Conservation (phyloP, 2,888 invertebrate species). For the Auanema freiburgensis region DNA sequence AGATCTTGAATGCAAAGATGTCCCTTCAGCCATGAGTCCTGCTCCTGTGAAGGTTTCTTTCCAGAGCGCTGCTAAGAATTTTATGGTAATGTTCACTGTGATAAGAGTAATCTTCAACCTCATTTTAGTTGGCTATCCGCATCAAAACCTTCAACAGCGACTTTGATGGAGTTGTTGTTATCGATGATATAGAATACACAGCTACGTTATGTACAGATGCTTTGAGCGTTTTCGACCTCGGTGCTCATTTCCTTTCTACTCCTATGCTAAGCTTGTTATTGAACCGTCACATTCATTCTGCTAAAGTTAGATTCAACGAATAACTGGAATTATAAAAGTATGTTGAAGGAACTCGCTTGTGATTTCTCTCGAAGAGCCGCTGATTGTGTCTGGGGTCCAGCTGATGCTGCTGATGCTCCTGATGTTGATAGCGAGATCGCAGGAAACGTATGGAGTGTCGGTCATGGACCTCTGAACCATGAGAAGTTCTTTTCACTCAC, state of each 20-base stretch:
- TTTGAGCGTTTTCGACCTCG: constrained; percentile 55
- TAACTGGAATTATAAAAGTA: background rate
- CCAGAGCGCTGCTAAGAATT: constrained; percentile 40
- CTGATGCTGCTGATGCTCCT: constrained; percentile 27
- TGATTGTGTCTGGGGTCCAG: constrained; percentile 56
- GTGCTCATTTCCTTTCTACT: constrained; percentile 53
- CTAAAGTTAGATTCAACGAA: constrained; percentile 34
- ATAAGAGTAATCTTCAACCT: background rate
- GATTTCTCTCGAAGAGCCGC: constrained; percentile 57
- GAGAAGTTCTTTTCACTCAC: constrained; percentile 58
- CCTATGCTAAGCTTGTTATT: constrained; percentile 54
- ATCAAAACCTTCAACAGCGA: constrained; percentile 50
- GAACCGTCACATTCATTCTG: constrained; percentile 52
- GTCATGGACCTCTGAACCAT: constrained; percentile 55
- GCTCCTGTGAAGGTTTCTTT: constrained; percentile 45
- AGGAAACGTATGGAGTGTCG: constrained; percentile 49
- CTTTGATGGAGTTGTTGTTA: constrained; percentile 58
- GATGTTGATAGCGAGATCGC: constrained; percentile 32
- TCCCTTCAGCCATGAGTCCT: constrained; percentile 40
- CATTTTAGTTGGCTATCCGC: constrained; percentile 52
- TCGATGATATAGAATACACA: constrained; percentile 58
- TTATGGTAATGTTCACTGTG: constrained; percentile 24
- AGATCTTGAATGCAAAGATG: constrained; percentile 42
- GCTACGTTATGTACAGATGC: constrained; percentile 51
- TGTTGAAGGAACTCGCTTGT: constrained; percentile 53